phyloP scores from a whole-genome alignment of 2,797 vertebrate genomes.

The Pseudochirops corinnae region DNA sequence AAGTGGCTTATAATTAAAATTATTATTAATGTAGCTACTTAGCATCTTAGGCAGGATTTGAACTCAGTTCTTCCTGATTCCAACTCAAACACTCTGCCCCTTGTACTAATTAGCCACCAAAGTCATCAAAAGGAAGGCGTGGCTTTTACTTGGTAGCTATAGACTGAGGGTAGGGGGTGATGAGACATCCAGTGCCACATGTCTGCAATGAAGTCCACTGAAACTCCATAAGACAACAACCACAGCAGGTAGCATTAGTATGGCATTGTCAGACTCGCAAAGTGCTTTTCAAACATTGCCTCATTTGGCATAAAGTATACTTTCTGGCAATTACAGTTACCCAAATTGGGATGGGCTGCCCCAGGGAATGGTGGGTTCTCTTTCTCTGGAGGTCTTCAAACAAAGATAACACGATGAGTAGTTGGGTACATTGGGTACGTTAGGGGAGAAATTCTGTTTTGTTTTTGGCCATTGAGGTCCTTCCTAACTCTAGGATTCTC shows the following conservation, averaged over 20 bases:
- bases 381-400: not conserved
- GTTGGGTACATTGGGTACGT: not conserved
- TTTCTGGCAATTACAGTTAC: not conserved
- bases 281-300: not conserved
- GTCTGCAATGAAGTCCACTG: not conserved
- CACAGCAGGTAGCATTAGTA: not conserved
- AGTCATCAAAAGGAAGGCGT: not conserved
- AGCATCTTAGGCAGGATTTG: not conserved
- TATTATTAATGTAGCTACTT: not conserved
- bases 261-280: not conserved
- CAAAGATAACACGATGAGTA: not conserved
- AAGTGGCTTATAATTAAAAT: not conserved
- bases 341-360: not conserved
- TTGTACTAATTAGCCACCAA: not conserved
- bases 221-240: not conserved
- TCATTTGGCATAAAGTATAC: not conserved
- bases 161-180: not conserved
- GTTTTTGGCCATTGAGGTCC: not conserved
- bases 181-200: not conserved
- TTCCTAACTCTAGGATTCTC: not conserved
- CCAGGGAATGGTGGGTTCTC: not conserved
- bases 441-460: not conserved
- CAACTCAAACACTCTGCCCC: not conserved
- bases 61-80: not conserved
- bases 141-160: not conserved